Percentiles rank a stretch among this genome's conserved stretches.
phyloP scores from a whole-genome alignment of 2,888 invertebrate species.

The Xestia sexstrigata region DNA sequence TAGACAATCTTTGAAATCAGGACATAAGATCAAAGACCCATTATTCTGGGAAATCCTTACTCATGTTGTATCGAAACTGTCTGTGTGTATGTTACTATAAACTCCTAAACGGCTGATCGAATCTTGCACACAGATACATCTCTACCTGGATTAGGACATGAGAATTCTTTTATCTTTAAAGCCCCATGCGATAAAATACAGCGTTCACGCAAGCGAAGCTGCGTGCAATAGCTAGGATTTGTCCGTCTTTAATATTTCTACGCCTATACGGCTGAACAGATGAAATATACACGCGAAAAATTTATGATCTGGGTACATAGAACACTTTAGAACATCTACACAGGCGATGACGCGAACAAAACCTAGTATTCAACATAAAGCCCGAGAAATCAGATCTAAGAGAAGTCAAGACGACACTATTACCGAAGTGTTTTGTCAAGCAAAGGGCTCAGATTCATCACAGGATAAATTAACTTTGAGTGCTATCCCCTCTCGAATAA shows the following conservation, averaged over 20 bases:
- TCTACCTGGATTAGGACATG: not conserved
- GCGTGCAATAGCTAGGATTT: too few species aligned
- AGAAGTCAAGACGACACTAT: slow-evolving; percentile 35
- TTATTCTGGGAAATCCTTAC: slow-evolving; percentile 12
- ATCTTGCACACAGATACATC: not conserved
- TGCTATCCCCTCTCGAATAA: slow-evolving; percentile 37
- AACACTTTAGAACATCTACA: not conserved
- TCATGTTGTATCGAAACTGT: not conserved
- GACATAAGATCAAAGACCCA: slow-evolving; percentile 26
- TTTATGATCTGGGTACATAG: not conserved
- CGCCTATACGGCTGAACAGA: not conserved
- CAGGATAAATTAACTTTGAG: slow-evolving; percentile 48
- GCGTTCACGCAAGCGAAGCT: too few species aligned
- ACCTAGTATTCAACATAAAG: not conserved
- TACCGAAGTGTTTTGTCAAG: slow-evolving; percentile 48
- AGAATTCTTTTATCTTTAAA: not conserved
- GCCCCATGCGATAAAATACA: too few species aligned
- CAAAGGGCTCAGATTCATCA: slow-evolving; percentile 51
- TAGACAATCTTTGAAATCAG: slow-evolving; percentile 13
- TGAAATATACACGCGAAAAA: not conserved
- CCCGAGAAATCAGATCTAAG: slow-evolving; percentile 20
- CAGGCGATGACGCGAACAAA: not conserved
- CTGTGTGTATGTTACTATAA: not conserved
- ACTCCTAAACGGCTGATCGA: not conserved
- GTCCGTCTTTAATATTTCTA: not conserved